Percentiles rank a stretch among this genome's conserved stretches.
Conservation (phyloP, 2,797 vertebrate species). For the Lemur catta region DNA sequence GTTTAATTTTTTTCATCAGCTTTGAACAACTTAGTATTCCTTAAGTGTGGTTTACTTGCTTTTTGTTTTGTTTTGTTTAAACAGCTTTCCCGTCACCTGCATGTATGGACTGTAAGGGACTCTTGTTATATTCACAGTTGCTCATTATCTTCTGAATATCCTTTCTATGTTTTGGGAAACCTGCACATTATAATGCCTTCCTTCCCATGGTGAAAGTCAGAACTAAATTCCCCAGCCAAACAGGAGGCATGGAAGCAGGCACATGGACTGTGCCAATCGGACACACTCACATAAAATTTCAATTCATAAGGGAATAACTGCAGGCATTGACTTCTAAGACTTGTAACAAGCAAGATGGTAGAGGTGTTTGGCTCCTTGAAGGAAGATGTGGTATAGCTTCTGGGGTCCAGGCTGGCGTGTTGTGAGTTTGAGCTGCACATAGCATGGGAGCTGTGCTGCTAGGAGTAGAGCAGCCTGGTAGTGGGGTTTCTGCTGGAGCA, state of each 20-base stretch:
- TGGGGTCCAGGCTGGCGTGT: too few species aligned
- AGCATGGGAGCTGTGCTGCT: neutral
- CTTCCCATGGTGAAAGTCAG: neutral
- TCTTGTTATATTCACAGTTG: neutral
- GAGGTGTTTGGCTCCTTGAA: neutral
- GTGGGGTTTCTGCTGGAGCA: too few species aligned
- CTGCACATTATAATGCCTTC: neutral
- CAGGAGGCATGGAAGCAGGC: neutral
- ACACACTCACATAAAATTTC: neutral
- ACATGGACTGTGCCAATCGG: neutral
- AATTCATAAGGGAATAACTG: neutral
- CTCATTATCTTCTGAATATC: neutral
- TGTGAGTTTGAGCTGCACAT: neutral
- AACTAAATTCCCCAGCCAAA: neutral
- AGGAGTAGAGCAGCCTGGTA: rapidly evolving
- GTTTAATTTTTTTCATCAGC: neutral
- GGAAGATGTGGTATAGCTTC: neutral
- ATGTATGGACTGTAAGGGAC: neutral
- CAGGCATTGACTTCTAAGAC: neutral
- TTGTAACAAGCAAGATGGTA: too few species aligned
- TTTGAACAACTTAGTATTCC: neutral
- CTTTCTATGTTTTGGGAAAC: neutral
- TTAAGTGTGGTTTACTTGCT: neutral
- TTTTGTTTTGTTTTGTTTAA: neutral
- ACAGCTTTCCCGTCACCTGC: neutral